phyloP scores from a whole-genome alignment of 2,113 vertebrate species.

The Pseudopipra pipra region DNA sequence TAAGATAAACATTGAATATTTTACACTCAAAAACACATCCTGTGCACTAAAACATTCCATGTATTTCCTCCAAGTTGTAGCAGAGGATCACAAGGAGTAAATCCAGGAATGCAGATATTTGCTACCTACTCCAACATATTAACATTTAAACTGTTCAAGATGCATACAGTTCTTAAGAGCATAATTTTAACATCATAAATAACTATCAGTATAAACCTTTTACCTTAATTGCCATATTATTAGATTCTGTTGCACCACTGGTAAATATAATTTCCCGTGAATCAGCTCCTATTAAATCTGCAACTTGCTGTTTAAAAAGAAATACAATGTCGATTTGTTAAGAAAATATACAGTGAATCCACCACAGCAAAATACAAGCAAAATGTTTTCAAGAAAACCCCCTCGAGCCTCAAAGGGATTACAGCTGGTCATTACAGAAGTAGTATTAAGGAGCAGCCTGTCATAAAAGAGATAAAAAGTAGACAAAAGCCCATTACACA shows the following conservation, averaged over 20 bases:
- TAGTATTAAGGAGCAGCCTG: not conserved
- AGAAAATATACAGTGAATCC: not conserved
- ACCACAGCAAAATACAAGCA: not conserved
- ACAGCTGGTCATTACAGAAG: not conserved
- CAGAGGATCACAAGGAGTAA: not conserved
- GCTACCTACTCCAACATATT: not conserved
- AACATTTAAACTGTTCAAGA: not conserved
- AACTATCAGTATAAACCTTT: not conserved
- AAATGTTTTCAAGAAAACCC: not conserved
- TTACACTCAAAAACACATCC: not conserved
- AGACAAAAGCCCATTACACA: not conserved
- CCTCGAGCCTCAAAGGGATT: not conserved
- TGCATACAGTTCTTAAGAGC: not conserved
- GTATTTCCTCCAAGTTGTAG: not conserved
- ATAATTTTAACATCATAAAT: not conserved
- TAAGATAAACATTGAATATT: not conserved
- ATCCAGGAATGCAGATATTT: not conserved
- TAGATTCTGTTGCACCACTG: constrained; percentile 96
- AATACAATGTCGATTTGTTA: not conserved
- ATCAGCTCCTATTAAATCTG: constrained; percentile 91
- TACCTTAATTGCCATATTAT: constrained; percentile 98
- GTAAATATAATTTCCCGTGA: constrained; percentile 95
- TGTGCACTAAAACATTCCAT: not conserved
- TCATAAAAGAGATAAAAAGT: not conserved
- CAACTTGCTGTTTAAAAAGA: constrained; percentile 85